Base-by-base conservation (phyloP, 2,113 vertebrate species). In the Esox niger region DNA sequence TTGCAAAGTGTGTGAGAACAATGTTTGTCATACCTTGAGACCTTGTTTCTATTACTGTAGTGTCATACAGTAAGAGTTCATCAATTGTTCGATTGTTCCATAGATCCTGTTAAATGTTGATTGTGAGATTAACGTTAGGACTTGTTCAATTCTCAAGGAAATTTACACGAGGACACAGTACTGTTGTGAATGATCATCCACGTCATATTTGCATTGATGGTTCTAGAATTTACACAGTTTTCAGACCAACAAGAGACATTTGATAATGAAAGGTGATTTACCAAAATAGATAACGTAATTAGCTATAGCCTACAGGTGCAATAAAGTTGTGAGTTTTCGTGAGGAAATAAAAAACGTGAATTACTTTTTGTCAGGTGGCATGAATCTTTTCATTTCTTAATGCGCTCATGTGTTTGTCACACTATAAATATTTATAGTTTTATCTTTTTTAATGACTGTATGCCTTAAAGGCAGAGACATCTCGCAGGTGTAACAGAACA, bases 301-400 rank as follows among this genome's bases (percentile, higher is more conserved):
- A 67, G 74, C 20, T 77, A 83, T 84, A n/a, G n/a, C n/a, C n/a
- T n/a, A 79, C 81, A 82, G 86, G 90, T 91, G 90, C 89, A 92
- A 92, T 91, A 91, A 92, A 92, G 84, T 89, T 88, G 86, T 88
- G 86, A 85, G 77, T 88, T 89, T 89, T 88, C 35, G 66, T 43
- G 38, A 38, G 11, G 17, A n/a, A n/a, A 43, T 43, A 43, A 15
- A 4, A 3, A 4, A 15, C 13, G 13, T 15, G 38, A 15, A 10
- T 43, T 43, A 15, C 35, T 38, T 43, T 43, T 43, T 43, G 35
- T 15, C 15, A 43, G 35, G n/a, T n/a, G n/a, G n/a, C n/a, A n/a
- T n/a, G n/a, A n/a, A n/a, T n/a, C n/a, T n/a, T n/a, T n/a, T n/a
- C n/a, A n/a, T n/a, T n/a, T n/a, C n/a, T n/a, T n/a, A n/a, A n/a